Evolutionary conservation across 2,797 vertebrate genomes (phyloP).

Genomic region (Astyanax mexicanus): DNA sequence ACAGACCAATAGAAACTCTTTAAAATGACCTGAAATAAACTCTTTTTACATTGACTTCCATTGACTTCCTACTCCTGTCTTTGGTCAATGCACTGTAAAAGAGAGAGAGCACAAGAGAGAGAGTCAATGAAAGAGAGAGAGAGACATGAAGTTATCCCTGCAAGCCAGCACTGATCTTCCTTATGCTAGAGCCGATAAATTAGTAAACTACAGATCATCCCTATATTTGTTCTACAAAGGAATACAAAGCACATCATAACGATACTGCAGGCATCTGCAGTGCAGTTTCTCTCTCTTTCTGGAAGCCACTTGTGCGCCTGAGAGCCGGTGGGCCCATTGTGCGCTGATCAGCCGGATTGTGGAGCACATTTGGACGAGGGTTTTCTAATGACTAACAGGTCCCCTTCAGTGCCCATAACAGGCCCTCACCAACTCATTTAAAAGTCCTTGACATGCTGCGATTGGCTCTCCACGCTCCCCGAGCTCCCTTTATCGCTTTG

Average conservation of each 20-base stretch:
- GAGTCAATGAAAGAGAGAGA: background rate
- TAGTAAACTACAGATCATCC: background rate
- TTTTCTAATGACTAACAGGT: constrained; percentile 26
- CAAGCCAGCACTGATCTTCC: background rate
- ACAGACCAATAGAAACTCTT: no score
- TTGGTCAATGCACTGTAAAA: no score
- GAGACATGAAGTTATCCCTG: background rate
- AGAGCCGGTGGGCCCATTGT: constrained; percentile 20
- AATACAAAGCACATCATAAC: constrained; percentile 17
- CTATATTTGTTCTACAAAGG: background rate
- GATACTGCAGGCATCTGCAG: background rate
- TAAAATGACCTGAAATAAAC: no score
- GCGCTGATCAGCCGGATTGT: constrained; percentile 3
- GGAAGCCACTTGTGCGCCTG: constrained; percentile 18
- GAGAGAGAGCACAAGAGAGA: no score
- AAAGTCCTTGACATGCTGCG: constrained; percentile 8
- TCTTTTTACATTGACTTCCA: no score
- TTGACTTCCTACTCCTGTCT: no score
- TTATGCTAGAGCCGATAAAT: background rate
- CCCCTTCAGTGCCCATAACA: constrained; percentile 34
- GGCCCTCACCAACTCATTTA: constrained; percentile 32
- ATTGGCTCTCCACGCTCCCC: constrained; percentile 11
- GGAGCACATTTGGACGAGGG: constrained; percentile 16
- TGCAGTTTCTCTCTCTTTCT: background rate
- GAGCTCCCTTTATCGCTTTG: constrained; percentile 2